These are phyloP conservation scores for Suncus etruscus DNA, from an alignment of 2,113 vertebrate genomes.

Conservation along the genomic window DNA sequence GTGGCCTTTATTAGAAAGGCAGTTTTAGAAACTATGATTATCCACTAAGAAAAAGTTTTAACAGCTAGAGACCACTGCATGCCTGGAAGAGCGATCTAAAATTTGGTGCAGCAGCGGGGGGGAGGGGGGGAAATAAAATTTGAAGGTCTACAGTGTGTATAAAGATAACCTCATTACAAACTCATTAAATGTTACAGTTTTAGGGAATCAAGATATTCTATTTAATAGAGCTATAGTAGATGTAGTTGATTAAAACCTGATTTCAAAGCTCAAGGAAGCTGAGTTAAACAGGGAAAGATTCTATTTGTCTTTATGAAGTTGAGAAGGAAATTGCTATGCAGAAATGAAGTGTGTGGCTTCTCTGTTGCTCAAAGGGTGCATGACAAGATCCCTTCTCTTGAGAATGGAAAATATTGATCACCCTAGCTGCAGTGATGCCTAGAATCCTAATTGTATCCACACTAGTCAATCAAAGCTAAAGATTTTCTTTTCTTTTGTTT, in stretches of 20 bases:
- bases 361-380: conserved; percentile 74
- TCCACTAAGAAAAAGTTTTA: conserved; percentile 74
- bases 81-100: conserved; percentile 80
- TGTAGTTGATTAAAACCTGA: conserved; percentile 80
- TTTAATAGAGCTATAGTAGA: conserved; percentile 86
- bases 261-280: conserved; percentile 84
- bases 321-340: conserved; percentile 76
- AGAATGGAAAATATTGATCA: conserved; percentile 75
- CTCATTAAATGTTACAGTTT: conserved; percentile 79
- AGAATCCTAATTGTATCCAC: conserved; percentile 74
- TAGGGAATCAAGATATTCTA: conserved; percentile 82
- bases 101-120: conserved; percentile 65
- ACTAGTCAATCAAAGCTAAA: conserved; percentile 72
- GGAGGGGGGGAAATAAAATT: conserved; percentile 47
- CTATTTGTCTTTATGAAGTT: conserved; percentile 73
- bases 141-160: conserved; percentile 80
- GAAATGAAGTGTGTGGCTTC: conserved; percentile 78
- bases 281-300: conserved; percentile 82
- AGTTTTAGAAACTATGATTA: conserved; percentile 80
- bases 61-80: conserved; percentile 76
- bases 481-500: conserved; percentile 38
- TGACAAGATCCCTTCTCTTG: conserved; percentile 78
- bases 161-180: conserved; percentile 82
- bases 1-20: conserved; percentile 80
- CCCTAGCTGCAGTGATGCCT: conserved; percentile 69